phyloP scores from a whole-genome alignment of 2,113 vertebrate genomes.

The Perca flavescens region DNA sequence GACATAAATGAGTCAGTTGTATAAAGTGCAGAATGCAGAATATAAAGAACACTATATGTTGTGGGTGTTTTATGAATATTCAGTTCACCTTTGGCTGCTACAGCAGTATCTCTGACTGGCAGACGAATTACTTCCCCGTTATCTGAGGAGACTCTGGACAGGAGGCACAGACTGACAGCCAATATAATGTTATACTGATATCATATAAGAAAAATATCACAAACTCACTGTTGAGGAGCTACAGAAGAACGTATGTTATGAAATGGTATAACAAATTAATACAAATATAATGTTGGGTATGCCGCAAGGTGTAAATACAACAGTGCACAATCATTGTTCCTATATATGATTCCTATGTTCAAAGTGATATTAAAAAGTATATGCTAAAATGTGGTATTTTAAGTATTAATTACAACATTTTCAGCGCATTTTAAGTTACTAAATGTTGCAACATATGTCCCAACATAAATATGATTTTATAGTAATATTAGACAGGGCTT shows the following conservation, averaged over 20 bases:
- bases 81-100: not conserved
- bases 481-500: not conserved
- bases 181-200: not conserved
- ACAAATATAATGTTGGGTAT: not conserved
- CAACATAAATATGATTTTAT: not conserved
- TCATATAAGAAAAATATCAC: too few relatives aligned
- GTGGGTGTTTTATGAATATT: not conserved
- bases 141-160: not conserved
- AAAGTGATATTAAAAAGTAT: not conserved
- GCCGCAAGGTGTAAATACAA: not conserved
- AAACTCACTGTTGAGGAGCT: not conserved
- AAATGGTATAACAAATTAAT: not conserved
- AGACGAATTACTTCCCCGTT: not conserved
- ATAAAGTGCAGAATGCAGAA: too few relatives aligned
- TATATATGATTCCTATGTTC: not conserved
- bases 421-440: not conserved
- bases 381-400: not conserved
- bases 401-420: not conserved
- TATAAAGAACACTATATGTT: too few relatives aligned
- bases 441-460: not conserved
- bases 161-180: not conserved
- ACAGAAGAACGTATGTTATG: not conserved
- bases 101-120: not conserved
- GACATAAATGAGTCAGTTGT: too few relatives aligned
- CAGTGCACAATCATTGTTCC: not conserved